phyloP scores from a whole-genome alignment of 2,797 vertebrate genomes.

The Molossus alvarezi region DNA sequence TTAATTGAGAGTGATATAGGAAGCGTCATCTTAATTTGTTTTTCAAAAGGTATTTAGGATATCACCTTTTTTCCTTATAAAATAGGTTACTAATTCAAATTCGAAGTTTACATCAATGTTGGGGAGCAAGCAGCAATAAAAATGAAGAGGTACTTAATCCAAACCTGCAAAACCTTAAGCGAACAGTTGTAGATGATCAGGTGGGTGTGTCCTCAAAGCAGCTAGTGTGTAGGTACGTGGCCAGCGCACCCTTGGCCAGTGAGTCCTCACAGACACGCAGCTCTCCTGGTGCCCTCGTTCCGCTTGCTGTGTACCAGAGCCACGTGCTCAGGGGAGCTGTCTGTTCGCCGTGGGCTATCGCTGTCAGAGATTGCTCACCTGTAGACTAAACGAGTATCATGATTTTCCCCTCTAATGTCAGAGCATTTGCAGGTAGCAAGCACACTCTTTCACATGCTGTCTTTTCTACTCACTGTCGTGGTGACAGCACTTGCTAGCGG shows the following conservation, averaged over 20 bases:
- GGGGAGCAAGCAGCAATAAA: not conserved
- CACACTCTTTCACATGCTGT: not conserved
- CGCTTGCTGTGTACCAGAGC: not conserved
- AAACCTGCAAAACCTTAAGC: not conserved
- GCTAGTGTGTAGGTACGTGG: not conserved
- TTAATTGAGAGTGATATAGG: slow-evolving; percentile 20
- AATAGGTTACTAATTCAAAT: slow-evolving; percentile 59
- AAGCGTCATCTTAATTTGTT: not conserved
- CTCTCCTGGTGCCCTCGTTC: not conserved
- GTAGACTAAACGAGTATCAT: not conserved
- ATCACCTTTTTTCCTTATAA: slow-evolving; percentile 66
- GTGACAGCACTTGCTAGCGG: not conserved
- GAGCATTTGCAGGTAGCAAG: not conserved
- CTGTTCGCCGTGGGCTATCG: not conserved
- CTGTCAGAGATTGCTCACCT: not conserved
- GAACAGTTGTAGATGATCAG: not conserved
- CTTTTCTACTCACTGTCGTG: not conserved
- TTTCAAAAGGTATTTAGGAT: not conserved
- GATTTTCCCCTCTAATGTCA: not conserved
- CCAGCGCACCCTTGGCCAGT: not conserved
- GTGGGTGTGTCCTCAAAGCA: slow-evolving; percentile 39
- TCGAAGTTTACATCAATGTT: slow-evolving; percentile 43
- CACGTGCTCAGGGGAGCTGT: not conserved
- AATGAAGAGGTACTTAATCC: slow-evolving; percentile 33
- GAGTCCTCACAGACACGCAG: not conserved